Conservation (phyloP, 2,888 invertebrate genomes). For the Plebejus anna region DNA sequence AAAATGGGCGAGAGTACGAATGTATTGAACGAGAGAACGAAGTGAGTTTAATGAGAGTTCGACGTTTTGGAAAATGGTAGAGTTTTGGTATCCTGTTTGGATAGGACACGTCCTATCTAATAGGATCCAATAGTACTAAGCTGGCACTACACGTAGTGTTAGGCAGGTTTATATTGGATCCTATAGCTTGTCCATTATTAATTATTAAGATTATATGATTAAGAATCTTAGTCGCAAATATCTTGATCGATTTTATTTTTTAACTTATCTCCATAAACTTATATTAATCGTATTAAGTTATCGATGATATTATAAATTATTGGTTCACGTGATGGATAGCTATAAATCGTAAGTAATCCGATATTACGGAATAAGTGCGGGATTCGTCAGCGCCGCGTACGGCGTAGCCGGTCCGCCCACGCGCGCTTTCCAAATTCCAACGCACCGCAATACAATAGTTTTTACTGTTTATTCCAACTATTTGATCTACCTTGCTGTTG, state of each 20-base stretch:
- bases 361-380: slow-evolving; percentile 67
- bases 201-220: no score
- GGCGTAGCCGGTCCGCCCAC: slow-evolving; percentile 73
- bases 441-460: slow-evolving; percentile 65
- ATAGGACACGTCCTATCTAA: no score
- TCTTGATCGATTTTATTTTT: not conserved
- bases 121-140: no score
- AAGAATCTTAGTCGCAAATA: not conserved
- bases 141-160: no score
- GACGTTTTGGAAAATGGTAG: no score
- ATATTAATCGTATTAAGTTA: no score
- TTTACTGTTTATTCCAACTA: slow-evolving; percentile 10
- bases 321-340: no score
- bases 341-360: slow-evolving; percentile 8
- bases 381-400: slow-evolving; percentile 70
- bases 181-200: no score
- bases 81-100: no score
- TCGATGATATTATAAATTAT: no score
- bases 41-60: not conserved
- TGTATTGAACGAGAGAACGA: no score
- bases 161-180: no score
- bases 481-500: not conserved
- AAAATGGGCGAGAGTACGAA: not conserved
- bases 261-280: not conserved
- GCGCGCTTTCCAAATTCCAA: slow-evolving; percentile 79